Evolutionary conservation across 2,113 vertebrate species (phyloP), one percentile per base, ranked within the genome.

Genomic region (Cynopterus brachyotis): DNA sequence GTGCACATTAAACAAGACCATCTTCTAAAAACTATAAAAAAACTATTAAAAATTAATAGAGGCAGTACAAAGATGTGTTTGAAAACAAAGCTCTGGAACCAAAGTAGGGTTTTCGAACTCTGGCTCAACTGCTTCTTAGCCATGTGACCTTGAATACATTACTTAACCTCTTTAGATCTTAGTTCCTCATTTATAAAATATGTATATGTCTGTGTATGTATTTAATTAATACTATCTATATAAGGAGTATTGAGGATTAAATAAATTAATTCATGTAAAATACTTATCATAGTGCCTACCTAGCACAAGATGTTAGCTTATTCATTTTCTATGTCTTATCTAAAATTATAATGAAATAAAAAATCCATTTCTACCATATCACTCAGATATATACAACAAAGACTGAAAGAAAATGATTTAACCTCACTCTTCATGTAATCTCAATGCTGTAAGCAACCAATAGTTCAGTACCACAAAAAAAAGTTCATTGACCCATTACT

Each of bases 231-330:
- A 95, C 45, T 82, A 93, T 47, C 55, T 78, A 91, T 6, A 5
- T 88, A 80, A 67, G 0, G 6, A 37, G 35, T 72, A 79, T 3
- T 79, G 42, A 87, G 11, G 55, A 95, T 87, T 66, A 91, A 78
- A 55, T 84, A 20, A 88, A 22, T 93, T 87, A 89, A 94, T 89
- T 76, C 62, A 86, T 83, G 7, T 93, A 85, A 91, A 96, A 66
- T 82, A 35, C 4, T 53, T 79, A 76, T 6, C 60, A 86, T 17
- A 91, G 9, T 70, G 4, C n/a, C 62, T 59, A 76, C n/a, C 62
- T 59, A 76, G 60, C 6, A 87, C 30, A 86, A 59, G n/a, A 2
- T 92, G 57, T 87, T 66, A 75, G 6, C 17, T n/a, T 73, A 90
- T 42, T 95, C 64, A 90, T 55, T 93, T 55, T 88, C 50, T 62